These are phyloP conservation scores for Himalopsyche phryganea DNA, from an alignment of 1,140 invertebrate species.

Conservation along the genomic window DNA sequence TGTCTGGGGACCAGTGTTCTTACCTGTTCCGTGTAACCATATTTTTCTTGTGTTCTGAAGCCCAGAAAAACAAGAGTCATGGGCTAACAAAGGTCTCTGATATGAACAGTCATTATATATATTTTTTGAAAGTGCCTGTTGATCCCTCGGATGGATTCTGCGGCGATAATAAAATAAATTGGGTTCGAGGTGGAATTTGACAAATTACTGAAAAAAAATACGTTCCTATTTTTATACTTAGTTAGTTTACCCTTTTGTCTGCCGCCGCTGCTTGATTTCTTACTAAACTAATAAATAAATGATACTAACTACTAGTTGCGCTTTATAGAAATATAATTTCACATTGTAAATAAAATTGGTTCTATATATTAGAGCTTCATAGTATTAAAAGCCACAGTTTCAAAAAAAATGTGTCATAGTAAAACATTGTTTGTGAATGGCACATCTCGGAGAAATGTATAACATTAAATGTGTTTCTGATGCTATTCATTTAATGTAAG, in stretches of 20 bases:
- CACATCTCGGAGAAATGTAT: no score
- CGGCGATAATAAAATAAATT: constrained; percentile 35
- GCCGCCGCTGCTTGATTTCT: no score
- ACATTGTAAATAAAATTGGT: no score
- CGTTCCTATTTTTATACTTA: constrained; percentile 10
- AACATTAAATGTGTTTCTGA: no score
- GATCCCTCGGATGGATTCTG: constrained; percentile 31
- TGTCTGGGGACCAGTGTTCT: not conserved
- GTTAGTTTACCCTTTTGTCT: not conserved
- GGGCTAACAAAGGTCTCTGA: constrained; percentile 29
- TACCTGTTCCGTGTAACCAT: constrained; percentile 26
- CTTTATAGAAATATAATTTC: no score
- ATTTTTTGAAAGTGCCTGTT: constrained; percentile 23
- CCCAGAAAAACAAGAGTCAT: constrained; percentile 32
- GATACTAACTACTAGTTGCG: no score
- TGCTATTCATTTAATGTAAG: no score
- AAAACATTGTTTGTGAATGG: no score
- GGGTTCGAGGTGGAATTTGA: constrained; percentile 32
- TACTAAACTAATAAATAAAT: no score
- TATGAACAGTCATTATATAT: constrained; percentile 33
- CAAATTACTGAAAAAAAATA: constrained; percentile 27
- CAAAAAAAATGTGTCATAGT: no score
- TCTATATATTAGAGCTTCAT: no score
- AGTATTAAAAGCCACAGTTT: no score
- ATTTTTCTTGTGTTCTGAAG: constrained; percentile 28